Conservation (phyloP, 2,888 invertebrate genomes). For the Drosophila picticornis region DNA sequence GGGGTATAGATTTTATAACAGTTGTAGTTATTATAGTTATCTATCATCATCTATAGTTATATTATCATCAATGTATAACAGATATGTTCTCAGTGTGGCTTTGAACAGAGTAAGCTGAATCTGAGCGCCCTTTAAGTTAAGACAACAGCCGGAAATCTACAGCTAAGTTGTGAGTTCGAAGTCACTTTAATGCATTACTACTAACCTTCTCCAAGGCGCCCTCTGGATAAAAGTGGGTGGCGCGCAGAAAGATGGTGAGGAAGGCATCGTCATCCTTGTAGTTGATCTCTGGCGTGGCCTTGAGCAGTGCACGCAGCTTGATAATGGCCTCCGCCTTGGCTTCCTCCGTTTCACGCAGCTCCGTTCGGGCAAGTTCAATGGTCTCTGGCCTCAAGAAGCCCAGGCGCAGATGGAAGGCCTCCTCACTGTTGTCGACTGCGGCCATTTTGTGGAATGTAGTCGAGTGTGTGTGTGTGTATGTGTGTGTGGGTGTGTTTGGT, state of each 20-base stretch:
- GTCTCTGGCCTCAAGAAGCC: conserved; percentile 87
- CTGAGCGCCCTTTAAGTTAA: not conserved
- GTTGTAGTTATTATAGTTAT: not conserved
- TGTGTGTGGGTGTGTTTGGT: conserved; percentile 11
- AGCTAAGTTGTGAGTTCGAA: not conserved
- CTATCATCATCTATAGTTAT: too few species aligned
- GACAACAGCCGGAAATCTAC: not conserved
- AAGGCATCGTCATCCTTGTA: conserved; percentile 92
- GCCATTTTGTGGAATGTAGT: conserved; percentile 56
- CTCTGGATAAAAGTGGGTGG: conserved; percentile 93
- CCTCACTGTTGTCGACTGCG: conserved; percentile 82
- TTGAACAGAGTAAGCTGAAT: not conserved
- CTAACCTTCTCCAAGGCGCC: conserved; percentile 91
- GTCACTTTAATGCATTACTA: conserved; percentile 5
- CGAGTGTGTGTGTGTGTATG: conserved; percentile 20
- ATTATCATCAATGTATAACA: not conserved
- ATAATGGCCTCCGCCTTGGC: conserved; percentile 87
- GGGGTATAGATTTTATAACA: not conserved
- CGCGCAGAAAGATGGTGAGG: conserved; percentile 91
- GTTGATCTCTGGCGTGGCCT: conserved; percentile 89
- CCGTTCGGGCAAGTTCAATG: conserved; percentile 87
- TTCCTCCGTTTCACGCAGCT: conserved; percentile 91
- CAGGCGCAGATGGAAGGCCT: conserved; percentile 87
- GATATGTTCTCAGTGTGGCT: not conserved
- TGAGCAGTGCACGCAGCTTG: conserved; percentile 88